Evolutionary conservation across 1,140 invertebrate genomes (phyloP).

Genomic region (Matsumurasca onukii): DNA sequence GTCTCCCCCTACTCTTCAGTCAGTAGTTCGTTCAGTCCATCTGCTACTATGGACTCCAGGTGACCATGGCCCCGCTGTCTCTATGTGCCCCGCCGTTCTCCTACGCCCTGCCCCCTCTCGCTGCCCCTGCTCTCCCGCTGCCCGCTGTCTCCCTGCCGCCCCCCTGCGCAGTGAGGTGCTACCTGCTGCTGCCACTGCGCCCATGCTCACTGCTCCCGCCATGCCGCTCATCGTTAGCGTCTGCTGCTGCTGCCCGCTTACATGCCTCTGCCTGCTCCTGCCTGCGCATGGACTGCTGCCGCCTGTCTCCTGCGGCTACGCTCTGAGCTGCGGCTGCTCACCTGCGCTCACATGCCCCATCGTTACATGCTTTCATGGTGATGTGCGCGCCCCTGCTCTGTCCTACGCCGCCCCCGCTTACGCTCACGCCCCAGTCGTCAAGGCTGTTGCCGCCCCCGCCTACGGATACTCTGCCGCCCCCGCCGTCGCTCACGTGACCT

Average conservation of each 20-base stretch:
- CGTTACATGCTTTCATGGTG: conserved; percentile 9
- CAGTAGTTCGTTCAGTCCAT: conserved; percentile 52
- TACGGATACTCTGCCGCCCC: conserved; percentile 31
- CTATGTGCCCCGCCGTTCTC: conserved; percentile 35
- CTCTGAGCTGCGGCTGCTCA: not conserved
- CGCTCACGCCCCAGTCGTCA: conserved; percentile 23
- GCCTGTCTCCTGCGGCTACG: not conserved
- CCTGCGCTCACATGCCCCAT: not conserved
- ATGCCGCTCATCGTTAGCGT: too few species aligned
- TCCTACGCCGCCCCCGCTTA: conserved; percentile 34
- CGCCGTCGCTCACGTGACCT: conserved; percentile 31
- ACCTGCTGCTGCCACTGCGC: conserved; percentile 29
- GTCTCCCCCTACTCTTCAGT: conserved; percentile 55
- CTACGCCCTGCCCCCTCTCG: conserved; percentile 40
- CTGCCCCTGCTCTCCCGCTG: conserved; percentile 10
- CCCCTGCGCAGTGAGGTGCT: conserved; percentile 31
- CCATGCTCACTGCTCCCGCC: conserved; percentile 26
- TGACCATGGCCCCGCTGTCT: conserved; percentile 26
- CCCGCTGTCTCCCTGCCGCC: conserved; percentile 29
- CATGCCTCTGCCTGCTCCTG: conserved; percentile 22
- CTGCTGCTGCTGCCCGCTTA: conserved; percentile 26
- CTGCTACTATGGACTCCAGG: too few species aligned
- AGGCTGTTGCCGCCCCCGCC: conserved; percentile 23
- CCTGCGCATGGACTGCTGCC: not conserved
- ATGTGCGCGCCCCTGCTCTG: conserved; percentile 32